Conservation (phyloP, 23 tunicate species). For the Trididemnum clinides region DNA sequence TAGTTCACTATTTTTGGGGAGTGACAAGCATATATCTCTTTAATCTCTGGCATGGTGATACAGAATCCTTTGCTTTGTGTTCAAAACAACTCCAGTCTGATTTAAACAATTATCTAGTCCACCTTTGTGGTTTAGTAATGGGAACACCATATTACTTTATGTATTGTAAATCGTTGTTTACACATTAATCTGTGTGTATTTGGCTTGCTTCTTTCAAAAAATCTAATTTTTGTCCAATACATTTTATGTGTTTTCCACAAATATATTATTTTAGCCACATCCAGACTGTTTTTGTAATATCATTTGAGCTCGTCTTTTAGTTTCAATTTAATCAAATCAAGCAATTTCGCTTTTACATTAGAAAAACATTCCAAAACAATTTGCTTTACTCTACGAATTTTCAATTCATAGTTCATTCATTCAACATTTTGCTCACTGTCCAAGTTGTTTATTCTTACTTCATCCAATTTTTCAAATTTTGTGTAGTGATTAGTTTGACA, state of each 20-base stretch:
- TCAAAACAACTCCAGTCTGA: too few species aligned
- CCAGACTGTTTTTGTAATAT: neutral
- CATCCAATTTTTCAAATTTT: neutral
- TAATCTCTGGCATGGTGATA: too few species aligned
- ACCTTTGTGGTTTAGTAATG: too few species aligned
- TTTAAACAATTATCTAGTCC: too few species aligned
- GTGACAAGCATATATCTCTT: too few species aligned
- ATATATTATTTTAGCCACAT: neutral
- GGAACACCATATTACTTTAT: too few species aligned
- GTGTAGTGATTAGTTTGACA: neutral
- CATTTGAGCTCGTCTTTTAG: neutral
- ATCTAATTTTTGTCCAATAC: neutral
- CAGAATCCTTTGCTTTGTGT: too few species aligned
- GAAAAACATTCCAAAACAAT: neutral
- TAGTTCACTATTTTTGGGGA: too few species aligned
- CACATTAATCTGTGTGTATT: too few species aligned
- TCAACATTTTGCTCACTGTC: neutral
- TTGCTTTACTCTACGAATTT: neutral
- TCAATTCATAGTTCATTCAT: neutral
- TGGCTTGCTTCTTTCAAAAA: too few species aligned
- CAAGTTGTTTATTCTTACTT: neutral
- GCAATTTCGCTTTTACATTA: constrained; percentile 13
- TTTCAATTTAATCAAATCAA: neutral
- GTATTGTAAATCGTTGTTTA: too few species aligned
- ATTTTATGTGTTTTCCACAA: neutral